phyloP scores from a whole-genome alignment of 92 coral and sea anemone genomes.

The Epizoanthus scotinus region DNA sequence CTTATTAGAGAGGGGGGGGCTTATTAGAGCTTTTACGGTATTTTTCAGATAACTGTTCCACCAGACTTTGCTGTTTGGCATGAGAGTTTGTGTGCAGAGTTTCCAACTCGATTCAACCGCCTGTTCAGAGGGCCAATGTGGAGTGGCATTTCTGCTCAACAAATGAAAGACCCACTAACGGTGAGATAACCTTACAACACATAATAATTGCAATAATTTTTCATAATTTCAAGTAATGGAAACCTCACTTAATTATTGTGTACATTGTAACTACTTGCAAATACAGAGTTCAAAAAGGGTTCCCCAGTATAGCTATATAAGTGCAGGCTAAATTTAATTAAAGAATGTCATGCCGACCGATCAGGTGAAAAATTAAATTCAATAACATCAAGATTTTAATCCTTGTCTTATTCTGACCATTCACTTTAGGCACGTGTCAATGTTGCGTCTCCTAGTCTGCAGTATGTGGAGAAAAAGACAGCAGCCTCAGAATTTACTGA shows the following conservation, averaged over 20 bases:
- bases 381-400: too few relatives aligned
- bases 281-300: too few relatives aligned
- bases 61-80: constrained; percentile 54
- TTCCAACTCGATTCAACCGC: constrained; percentile 61
- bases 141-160: constrained; percentile 46
- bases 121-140: constrained; percentile 78
- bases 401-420: neutral
- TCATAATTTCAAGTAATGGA: too few relatives aligned
- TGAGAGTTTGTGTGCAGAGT: constrained; percentile 73
- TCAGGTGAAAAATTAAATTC: too few relatives aligned
- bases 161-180: constrained; percentile 36
- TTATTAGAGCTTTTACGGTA: too few relatives aligned
- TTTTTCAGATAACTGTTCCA: constrained; percentile 55
- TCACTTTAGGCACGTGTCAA: constrained; percentile 38
- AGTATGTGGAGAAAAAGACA: constrained; percentile 25
- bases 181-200: constrained; percentile 38
- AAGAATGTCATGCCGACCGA: too few relatives aligned
- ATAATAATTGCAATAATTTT: too few relatives aligned
- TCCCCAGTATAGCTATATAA: too few relatives aligned
- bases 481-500: constrained; percentile 12
- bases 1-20: too few relatives aligned
- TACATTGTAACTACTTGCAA: too few relatives aligned
- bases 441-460: constrained; percentile 48
- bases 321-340: too few relatives aligned
- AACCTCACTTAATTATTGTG: too few relatives aligned